These are phyloP conservation scores for Plestiodon gilberti DNA, from an alignment of 2,113 vertebrate genomes.

Conservation along the genomic window DNA sequence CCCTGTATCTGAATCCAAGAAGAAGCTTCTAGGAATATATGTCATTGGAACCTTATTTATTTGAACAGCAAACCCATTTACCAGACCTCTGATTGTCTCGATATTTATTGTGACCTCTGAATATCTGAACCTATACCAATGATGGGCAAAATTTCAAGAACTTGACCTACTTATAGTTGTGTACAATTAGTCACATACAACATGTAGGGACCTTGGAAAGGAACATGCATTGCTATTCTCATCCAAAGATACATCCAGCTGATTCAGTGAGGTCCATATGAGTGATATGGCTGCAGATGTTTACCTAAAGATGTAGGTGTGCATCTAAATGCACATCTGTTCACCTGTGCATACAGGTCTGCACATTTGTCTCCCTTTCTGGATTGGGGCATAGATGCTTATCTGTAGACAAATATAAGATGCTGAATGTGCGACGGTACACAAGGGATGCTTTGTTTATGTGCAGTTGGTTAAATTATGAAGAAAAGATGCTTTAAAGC, in stretches of 20 bases:
- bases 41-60: neutral
- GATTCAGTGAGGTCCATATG: neutral
- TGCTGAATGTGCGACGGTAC: neutral
- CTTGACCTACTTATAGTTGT: neutral
- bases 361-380: neutral
- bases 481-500: constrained; percentile 50
- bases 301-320: too few relatives aligned
- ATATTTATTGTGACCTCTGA: neutral
- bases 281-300: too few relatives aligned
- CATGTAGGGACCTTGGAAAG: neutral
- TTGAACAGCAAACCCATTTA: neutral
- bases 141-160: neutral
- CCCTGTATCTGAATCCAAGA: neutral
- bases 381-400: neutral
- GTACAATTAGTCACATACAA: neutral
- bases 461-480: constrained; percentile 35
- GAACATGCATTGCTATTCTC: neutral
- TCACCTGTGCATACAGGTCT: neutral
- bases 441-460: constrained; percentile 16
- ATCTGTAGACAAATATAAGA: neutral
- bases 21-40: neutral
- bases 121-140: neutral
- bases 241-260: neutral
- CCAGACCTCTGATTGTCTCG: neutral
- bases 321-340: neutral